A percentile compares a stretch with the other conserved stretches of the same genome.
Conservation (phyloP, 2,113 vertebrate genomes). For the Cygnus buccinator region DNA sequence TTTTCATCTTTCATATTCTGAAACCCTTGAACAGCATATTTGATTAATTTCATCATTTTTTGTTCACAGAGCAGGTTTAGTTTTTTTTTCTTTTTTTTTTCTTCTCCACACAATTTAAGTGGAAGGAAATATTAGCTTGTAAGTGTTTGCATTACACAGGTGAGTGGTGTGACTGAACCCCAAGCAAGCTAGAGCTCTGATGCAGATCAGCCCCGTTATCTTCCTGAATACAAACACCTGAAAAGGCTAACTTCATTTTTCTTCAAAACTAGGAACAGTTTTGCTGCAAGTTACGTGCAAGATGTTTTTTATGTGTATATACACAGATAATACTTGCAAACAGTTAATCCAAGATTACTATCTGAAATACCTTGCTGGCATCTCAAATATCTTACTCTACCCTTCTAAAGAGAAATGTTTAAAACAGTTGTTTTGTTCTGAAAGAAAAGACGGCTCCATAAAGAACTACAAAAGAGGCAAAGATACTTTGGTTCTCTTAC, state of each 20-base stretch:
- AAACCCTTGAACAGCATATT: neutral
- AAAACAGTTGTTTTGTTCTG: neutral
- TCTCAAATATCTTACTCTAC: neutral
- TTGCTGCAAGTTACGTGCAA: neutral
- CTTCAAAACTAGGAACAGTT: neutral
- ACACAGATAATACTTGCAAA: neutral
- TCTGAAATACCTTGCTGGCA: neutral
- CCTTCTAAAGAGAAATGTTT: neutral
- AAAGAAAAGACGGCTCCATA: neutral
- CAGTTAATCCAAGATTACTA: neutral
- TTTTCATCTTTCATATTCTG: neutral
- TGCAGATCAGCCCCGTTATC: neutral
- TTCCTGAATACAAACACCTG: neutral
- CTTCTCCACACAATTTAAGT: neutral
- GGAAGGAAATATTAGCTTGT: neutral
- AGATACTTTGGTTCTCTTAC: neutral
- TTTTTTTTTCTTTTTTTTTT: neutral
- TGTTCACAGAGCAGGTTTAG: neutral
- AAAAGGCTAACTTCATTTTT: neutral
- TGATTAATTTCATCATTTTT: neutral
- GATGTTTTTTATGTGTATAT: neutral
- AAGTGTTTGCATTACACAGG: neutral
- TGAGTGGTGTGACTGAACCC: neutral
- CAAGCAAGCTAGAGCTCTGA: neutral
- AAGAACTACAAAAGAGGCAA: neutral